Evolutionary conservation across 1,140 invertebrate genomes (phyloP), one percentile per base, ranked within the genome.

Genomic region (Drosophila albomicans): DNA sequence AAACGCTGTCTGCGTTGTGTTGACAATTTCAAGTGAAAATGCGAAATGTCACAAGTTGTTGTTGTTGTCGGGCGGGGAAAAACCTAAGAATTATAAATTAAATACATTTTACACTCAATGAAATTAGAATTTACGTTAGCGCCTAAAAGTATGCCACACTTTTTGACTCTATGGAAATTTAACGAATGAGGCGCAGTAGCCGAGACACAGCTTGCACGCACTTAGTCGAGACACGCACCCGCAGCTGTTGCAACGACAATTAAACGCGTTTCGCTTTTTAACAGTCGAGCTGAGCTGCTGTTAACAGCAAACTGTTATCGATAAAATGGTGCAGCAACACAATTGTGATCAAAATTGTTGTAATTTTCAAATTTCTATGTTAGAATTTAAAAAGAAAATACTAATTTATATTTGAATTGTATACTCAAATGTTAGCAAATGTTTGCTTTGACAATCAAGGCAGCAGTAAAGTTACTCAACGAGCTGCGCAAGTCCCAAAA

Each of bases 201-300:
- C 35, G 7, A 38, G 35, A 38, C 35, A 10, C 2, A 5, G 5
- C 5, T 7, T 2, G 30, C 7, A 0, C 30, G 0, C 35, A 38
- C 7, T n/a, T 35, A 62, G 67, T 13, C 7, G 15, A 35, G 16
- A 35, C 67, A 61, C 20, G 3, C 2, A 61, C 66, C 46, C 49
- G 1, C 5, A 28, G 10, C 5, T 1, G 6, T 8, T 15, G 32
- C 11, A 15, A 63, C n/a, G 13, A 46, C 2, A 20, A 20, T 2
- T 46, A 5, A 46, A 15, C 30, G 30, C 5, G 5, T 7, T 0
- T 32, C 30, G 30, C 20, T 3, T 25, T 25, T 8, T 35, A 35
- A 35, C 35, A 35, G 32, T 41, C 2, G 38, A 41, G 38, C 8
- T 41, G 38, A 38, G 35, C 20, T 25, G 20, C 20, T 25, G 20